Evolutionary conservation across 2,888 invertebrate species (phyloP).

Genomic region (Ochropleura plecta): DNA sequence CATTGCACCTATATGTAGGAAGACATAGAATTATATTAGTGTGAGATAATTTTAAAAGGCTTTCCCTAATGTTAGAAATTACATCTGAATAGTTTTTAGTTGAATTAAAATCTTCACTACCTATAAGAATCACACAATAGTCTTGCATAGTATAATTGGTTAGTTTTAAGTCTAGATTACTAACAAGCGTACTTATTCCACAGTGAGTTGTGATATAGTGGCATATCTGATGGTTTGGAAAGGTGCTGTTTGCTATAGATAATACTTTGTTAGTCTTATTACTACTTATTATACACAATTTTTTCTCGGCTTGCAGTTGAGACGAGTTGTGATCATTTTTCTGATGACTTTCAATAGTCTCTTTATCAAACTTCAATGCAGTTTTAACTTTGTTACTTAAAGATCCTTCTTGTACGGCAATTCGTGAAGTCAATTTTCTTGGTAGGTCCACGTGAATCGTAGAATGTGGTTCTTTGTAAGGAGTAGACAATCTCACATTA

Average conservation of each 20-base stretch:
- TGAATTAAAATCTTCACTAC: no score
- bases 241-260: background rate
- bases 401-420: background rate
- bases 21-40: constrained; percentile 3
- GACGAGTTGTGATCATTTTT: background rate
- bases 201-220: no score
- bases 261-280: constrained; percentile 8
- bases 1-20: constrained; percentile 1
- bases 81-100: no score
- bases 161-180: no score
- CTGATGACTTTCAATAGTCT: background rate
- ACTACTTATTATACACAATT: background rate
- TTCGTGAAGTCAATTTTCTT: background rate
- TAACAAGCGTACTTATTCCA: no score
- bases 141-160: no score
- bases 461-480: no score
- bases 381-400: background rate
- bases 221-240: constrained; percentile 6
- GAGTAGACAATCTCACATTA: no score
- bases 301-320: background rate
- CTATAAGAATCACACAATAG: no score
- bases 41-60: no score
- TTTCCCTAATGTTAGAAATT: no score
- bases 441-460: no score
- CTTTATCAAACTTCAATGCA: background rate